phyloP scores from a whole-genome alignment of 2,888 invertebrate genomes.

The Diplolepis rosae region DNA sequence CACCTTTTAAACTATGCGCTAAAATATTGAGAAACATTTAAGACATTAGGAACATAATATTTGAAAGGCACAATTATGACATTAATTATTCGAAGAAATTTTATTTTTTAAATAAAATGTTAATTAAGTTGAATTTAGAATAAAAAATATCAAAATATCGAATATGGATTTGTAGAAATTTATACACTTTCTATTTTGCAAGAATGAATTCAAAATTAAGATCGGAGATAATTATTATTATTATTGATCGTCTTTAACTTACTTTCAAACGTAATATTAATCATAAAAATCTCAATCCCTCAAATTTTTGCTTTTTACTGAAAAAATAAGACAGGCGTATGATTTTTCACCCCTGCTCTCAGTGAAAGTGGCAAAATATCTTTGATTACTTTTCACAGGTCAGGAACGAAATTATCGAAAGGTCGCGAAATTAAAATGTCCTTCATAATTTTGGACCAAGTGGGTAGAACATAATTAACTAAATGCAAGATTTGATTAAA shows the following conservation, averaged over 20 bases:
- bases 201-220: too few relatives aligned
- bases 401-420: background rate
- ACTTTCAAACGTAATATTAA: background rate
- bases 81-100: too few relatives aligned
- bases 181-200: too few relatives aligned
- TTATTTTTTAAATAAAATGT: too few relatives aligned
- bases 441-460: background rate
- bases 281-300: background rate
- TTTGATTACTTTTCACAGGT: constrained; percentile 19
- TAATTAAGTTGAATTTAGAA: too few relatives aligned
- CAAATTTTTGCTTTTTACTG: constrained; percentile 1
- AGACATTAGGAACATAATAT: too few relatives aligned
- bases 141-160: too few relatives aligned
- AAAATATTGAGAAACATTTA: too few relatives aligned
- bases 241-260: background rate
- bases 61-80: too few relatives aligned
- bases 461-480: background rate
- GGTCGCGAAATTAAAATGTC: background rate
- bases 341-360: constrained; percentile 19
- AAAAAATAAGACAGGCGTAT: constrained; percentile 5
- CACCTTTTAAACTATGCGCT: too few relatives aligned
- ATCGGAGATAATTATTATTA: too few relatives aligned
- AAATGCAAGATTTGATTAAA: background rate
- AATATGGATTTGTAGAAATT: too few relatives aligned
- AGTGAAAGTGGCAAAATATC: constrained; percentile 18